phyloP scores from a whole-genome alignment of 2,888 invertebrate species.

The Gari tellinella region DNA sequence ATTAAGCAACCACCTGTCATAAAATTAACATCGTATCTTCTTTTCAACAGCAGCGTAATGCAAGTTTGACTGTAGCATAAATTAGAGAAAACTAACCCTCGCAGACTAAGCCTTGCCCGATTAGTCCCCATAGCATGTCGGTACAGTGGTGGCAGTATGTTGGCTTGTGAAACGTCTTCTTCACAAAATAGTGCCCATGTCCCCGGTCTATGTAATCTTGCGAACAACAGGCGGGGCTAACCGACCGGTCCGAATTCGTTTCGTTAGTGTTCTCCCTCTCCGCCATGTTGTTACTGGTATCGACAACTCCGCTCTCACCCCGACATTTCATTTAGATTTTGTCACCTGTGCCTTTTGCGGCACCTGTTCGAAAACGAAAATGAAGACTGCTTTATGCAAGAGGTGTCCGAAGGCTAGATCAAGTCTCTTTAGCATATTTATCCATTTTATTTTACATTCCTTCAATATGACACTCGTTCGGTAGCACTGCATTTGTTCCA shows the following conservation, averaged over 20 bases:
- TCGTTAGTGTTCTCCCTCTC: constrained; percentile 19
- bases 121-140: constrained; percentile 99
- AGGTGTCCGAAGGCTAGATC: constrained; percentile 25
- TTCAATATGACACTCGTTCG: constrained; percentile 15
- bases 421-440: constrained; percentile 43
- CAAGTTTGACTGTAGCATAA: too few relatives aligned
- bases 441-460: constrained; percentile 44
- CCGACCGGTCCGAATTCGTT: constrained; percentile 57
- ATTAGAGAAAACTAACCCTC: constrained; percentile 92
- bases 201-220: constrained; percentile 72
- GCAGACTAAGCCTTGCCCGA: constrained; percentile 99
- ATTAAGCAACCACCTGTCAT: too few relatives aligned
- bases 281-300: constrained; percentile 59
- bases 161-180: constrained; percentile 99
- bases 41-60: too few relatives aligned
- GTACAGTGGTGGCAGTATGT: constrained; percentile 99
- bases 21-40: too few relatives aligned
- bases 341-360: constrained; percentile 51
- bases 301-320: constrained; percentile 42
- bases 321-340: constrained; percentile 60
- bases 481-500: constrained; percentile 27
- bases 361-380: constrained; percentile 40
- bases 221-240: constrained; percentile 66
- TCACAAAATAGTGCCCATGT: constrained; percentile 98
- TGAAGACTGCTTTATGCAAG: constrained; percentile 22